Evolutionary conservation across 2,888 invertebrate species (phyloP).

Genomic region (Tholera decimalis): DNA sequence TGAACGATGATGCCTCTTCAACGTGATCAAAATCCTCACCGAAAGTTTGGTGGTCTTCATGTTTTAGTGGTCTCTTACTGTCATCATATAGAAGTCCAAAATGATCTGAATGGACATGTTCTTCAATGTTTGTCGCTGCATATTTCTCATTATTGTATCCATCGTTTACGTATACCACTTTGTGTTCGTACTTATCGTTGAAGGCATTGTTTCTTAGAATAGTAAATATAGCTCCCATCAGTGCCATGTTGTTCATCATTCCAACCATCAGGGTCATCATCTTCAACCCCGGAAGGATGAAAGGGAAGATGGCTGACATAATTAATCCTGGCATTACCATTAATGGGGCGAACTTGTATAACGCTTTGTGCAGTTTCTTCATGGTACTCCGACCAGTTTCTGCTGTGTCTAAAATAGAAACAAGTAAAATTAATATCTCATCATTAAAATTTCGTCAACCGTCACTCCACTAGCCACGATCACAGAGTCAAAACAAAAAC

Average conservation of each 20-base stretch:
- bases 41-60: conserved; percentile 44
- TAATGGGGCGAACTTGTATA: conserved; percentile 88
- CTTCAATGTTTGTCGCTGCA: conserved; percentile 61
- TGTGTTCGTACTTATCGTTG: conserved; percentile 88
- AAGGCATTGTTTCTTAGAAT: conserved; percentile 92
- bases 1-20: conserved; percentile 64
- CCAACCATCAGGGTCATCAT: conserved; percentile 92
- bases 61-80: conserved; percentile 34
- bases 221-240: conserved; percentile 92
- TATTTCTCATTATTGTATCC: conserved; percentile 89
- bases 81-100: conserved; percentile 54
- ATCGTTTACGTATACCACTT: conserved; percentile 91
- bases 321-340: conserved; percentile 92
- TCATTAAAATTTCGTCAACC: background rate
- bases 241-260: conserved; percentile 93
- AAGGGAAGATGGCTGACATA: conserved; percentile 93
- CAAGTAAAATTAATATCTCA: conserved; percentile 7
- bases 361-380: conserved; percentile 82
- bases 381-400: conserved; percentile 75
- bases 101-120: conserved; percentile 63
- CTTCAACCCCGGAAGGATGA: conserved; percentile 93
- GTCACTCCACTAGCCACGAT: conserved; percentile 36
- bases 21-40: conserved; percentile 63
- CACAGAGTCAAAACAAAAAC: background rate
- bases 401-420: conserved; percentile 62